Base-by-base conservation (phyloP, 2,797 vertebrate species). In the Hyperoplus immaculatus region DNA sequence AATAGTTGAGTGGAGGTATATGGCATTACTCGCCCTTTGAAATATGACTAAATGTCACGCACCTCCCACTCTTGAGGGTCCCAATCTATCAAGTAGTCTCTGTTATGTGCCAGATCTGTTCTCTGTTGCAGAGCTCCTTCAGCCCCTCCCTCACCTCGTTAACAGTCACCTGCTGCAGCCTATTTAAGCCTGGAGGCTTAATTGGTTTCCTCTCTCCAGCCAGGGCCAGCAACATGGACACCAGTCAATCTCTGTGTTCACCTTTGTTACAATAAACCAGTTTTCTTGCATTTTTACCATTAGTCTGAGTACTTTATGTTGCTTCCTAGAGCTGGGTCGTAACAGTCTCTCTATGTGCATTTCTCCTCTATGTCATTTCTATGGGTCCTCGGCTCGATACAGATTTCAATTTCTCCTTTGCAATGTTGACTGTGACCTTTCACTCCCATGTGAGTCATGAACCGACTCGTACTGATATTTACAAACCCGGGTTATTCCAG, bases 401-500 rank as follows among this genome's bases (percentile, higher is more conserved):
- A 2, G 29, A 67, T 21, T 78, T 73, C 51, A 72, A 18, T 84
- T 71, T 63, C 39, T 41, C 29, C 50, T 29, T 29, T 59, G 8
- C 6, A 0, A 69, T 57, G 54, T 8, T 11, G 7, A 78, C 8
- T 0, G 8, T 61, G 71, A 62, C 78, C 81, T 89, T 83, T 88
- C 6, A 8, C 39, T 83, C 49, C 51, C 14, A 12, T 53, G 57
- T 16, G 57, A 76, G 56, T 41, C 6, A 8, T 60, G 42, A 77
- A 61, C 54, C 15, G 29, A 72, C 61, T 64, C 21, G 51, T 61
- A 47, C 54, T 77, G 74, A 80, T 83, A 84, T 88, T 89, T 88
- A 71, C 79, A 71, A 66, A 66, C 6, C 3, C 16, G 54, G 43
- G 71, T 80, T 53, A 68, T 71, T 87, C 65, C 47, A 67, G 42